Base-by-base conservation (phyloP, 2,888 invertebrate species). In the Congeria kusceri region DNA sequence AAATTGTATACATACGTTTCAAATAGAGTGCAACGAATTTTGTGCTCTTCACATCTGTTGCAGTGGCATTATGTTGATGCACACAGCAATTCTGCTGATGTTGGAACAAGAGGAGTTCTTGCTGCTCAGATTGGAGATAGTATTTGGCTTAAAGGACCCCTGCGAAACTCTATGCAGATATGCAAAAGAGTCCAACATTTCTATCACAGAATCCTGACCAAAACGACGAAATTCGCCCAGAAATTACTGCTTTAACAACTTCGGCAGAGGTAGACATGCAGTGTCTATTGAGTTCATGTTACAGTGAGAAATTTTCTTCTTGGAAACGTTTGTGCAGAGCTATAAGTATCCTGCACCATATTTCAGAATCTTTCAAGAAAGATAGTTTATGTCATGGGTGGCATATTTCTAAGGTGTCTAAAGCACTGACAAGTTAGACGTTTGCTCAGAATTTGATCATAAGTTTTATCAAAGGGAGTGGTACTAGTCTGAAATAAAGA, bases 1-100 rank as follows among this genome's bases (percentile, higher is more conserved):
- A 56, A 80, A 18, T 83, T 80, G 29, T 76, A 80, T 32, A 69
- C 68, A 28, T 84, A 84, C 64, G 84, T 84, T 4, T 47, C 47
- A 0, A 83, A 84, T 57, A 62, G 79, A 25, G 77, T 83, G 13
- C 62, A 77, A 29, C 57, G 65, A 15, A 80, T 85, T 20, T 44
- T 44, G 1, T 46, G 64, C 13, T 46, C 25, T 18, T 75, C 74
- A 25, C 59, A 66, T 15, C 56, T 78, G 3, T 4, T 59, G 11
- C 76, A 76, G 58, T 83, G 80, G 83, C 29, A 47, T 15, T 72
- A 73, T 53, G 65, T 83, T 39, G 11, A 66, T n/a, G 71, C 73
- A 9, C 57, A 57, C 1, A 9, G 18, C 28, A 84, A 82, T 39
- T 80, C 80, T 44, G 77, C 79, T 3, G 80, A 84, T 58, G 9